phyloP scores from a whole-genome alignment of 2,888 invertebrate species.

The Polietes domitor region DNA sequence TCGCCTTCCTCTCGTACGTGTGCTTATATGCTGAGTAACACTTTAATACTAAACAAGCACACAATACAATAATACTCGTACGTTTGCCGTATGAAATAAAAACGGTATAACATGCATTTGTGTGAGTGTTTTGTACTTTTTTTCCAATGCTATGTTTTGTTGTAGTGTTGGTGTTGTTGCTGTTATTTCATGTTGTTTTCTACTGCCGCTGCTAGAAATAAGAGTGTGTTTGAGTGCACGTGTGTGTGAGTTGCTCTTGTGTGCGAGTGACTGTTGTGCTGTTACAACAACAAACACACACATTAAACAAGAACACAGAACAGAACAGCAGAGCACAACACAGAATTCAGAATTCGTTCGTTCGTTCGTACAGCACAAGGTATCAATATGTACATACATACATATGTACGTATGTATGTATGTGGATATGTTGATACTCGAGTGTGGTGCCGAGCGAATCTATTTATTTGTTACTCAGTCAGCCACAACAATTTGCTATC shows the following conservation, averaged over 20 bases:
- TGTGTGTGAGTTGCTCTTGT: constrained; percentile 53
- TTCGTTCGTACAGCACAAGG: constrained; percentile 47
- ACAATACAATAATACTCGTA: constrained; percentile 29
- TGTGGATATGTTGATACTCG: no score
- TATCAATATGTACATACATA: constrained; percentile 35
- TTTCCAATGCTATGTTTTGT: constrained; percentile 9
- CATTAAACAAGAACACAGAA: constrained; percentile 65
- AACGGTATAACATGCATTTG: constrained; percentile 74
- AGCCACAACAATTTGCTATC: constrained; percentile 6
- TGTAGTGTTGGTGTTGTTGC: constrained; percentile 1
- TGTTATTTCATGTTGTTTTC: constrained; percentile 1
- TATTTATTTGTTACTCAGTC: constrained; percentile 2
- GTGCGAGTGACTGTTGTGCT: constrained; percentile 68
- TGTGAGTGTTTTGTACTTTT: constrained; percentile 41
- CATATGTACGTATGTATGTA: no score
- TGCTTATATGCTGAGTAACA: constrained; percentile 76
- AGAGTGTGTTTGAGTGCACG: constrained; percentile 8
- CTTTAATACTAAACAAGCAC: constrained; percentile 72
- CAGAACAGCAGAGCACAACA: constrained; percentile 38
- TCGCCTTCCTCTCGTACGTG: constrained; percentile 50
- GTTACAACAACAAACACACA: constrained; percentile 75
- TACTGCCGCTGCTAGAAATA: not conserved
- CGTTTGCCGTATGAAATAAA: constrained; percentile 77
- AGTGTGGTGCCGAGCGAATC: not conserved
- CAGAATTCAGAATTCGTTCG: no score